phyloP scores from a whole-genome alignment of 2,888 invertebrate genomes.

The Leucania comma region DNA sequence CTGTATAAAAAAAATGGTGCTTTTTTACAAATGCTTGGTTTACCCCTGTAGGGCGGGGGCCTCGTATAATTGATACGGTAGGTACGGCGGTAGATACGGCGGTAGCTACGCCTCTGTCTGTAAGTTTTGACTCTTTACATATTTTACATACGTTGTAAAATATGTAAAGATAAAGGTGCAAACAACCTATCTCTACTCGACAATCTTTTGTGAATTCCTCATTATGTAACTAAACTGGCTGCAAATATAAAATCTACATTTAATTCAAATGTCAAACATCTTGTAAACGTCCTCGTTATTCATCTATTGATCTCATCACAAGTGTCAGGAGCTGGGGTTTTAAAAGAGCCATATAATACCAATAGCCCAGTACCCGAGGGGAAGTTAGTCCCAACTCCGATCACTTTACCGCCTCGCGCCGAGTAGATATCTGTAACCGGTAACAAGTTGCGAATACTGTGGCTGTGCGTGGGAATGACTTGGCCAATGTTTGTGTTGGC shows the following conservation, averaged over 20 bases:
- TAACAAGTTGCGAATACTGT: conserved; percentile 37
- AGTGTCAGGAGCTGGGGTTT: conserved; percentile 54
- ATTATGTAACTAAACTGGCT: background rate
- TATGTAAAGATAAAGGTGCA: too few species aligned
- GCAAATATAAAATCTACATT: background rate
- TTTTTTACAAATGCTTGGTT: too few species aligned
- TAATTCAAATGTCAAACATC: conserved; percentile 14
- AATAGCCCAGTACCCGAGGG: conserved; percentile 44
- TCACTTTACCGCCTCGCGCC: conserved; percentile 36
- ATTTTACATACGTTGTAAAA: too few species aligned
- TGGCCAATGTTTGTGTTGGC: conserved; percentile 38
- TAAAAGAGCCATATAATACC: conserved; percentile 50
- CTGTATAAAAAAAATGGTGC: too few species aligned
- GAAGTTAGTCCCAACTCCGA: conserved; percentile 37
- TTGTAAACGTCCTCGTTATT: conserved; percentile 41
- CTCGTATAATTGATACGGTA: too few species aligned
- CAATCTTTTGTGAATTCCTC: background rate
- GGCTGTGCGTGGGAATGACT: conserved; percentile 24
- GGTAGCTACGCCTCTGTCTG: too few species aligned
- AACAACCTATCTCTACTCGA: background rate
- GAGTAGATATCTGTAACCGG: conserved; percentile 14
- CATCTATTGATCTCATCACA: conserved; percentile 56
- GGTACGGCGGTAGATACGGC: too few species aligned
- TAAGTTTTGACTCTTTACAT: too few species aligned
- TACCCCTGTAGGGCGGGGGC: too few species aligned